A percentile compares a stretch with the other conserved stretches of the same genome.
Evolutionary conservation across 2,888 invertebrate genomes (phyloP).

Genomic region (Torymus tubicola): DNA sequence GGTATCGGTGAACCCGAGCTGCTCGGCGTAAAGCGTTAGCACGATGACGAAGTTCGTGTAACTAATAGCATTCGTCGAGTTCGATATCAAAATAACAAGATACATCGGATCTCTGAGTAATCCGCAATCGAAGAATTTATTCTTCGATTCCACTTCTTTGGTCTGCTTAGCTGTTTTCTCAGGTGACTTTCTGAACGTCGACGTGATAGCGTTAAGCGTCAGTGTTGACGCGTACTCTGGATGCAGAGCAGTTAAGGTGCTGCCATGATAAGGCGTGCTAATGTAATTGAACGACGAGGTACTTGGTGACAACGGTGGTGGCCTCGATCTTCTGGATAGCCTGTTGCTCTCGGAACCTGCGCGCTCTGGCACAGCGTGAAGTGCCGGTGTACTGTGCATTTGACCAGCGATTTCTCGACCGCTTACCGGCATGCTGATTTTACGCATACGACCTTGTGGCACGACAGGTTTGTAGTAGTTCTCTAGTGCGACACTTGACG

Average conservation of each 20-base stretch:
- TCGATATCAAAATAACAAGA: conserved; percentile 88
- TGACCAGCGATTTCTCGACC: conserved; percentile 78
- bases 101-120: conserved; percentile 88
- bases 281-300: conserved; percentile 90
- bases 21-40: conserved; percentile 86
- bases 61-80: conserved; percentile 90
- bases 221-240: conserved; percentile 88
- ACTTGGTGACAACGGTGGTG: conserved; percentile 84
- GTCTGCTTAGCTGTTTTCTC: conserved; percentile 66
- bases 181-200: conserved; percentile 77
- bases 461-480: conserved; percentile 74
- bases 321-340: conserved; percentile 64
- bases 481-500: conserved; percentile 84
- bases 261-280: conserved; percentile 91
- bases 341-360: conserved; percentile 72
- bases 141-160: conserved; percentile 69
- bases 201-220: conserved; percentile 83
- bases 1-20: conserved; percentile 83
- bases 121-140: conserved; percentile 86
- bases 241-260: conserved; percentile 84
- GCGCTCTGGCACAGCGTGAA: conserved; percentile 85
- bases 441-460: conserved; percentile 77
- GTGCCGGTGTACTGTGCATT: conserved; percentile 81
- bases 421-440: conserved; percentile 81
- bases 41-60: conserved; percentile 92